A percentile compares a stretch with the other conserved stretches of the same genome.
Evolutionary conservation across 2,888 invertebrate genomes (phyloP).

Genomic region (Nomada goodeniana): DNA sequence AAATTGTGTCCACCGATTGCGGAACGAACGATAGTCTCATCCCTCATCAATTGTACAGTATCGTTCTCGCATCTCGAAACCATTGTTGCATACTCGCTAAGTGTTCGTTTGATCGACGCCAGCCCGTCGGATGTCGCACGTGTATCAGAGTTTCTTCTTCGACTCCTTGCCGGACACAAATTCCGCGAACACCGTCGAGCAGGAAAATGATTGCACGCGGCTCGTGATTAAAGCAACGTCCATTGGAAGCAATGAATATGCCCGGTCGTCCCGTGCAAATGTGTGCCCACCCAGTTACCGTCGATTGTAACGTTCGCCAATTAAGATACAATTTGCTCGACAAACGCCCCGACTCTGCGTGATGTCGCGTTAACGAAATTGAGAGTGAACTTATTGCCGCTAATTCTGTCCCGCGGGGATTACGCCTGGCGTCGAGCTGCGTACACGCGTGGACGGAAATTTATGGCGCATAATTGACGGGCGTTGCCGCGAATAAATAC

Average conservation of each 20-base stretch:
- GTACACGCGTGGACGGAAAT: constrained; percentile 50
- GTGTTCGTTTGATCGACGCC: no score
- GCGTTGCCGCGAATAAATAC: constrained; percentile 56
- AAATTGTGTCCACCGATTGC: no score
- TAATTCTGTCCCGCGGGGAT: constrained; percentile 41
- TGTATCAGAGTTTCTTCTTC: no score
- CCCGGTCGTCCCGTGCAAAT: background rate
- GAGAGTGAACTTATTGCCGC: constrained; percentile 55
- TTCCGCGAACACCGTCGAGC: background rate
- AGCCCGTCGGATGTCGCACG: no score
- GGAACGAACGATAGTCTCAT: no score
- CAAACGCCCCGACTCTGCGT: constrained; percentile 20
- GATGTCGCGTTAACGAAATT: constrained; percentile 41
- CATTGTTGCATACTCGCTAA: no score
- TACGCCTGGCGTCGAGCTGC: constrained; percentile 12
- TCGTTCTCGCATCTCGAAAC: no score
- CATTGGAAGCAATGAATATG: constrained; percentile 33
- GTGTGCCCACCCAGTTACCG: background rate
- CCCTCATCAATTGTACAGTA: no score
- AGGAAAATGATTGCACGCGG: constrained; percentile 30
- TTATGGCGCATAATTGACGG: constrained; percentile 53
- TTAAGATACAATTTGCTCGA: constrained; percentile 52
- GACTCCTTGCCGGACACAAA: no score
- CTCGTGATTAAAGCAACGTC: constrained; percentile 24
- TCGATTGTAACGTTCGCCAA: constrained; percentile 35